Evolutionary conservation across 2,113 vertebrate genomes (phyloP).

Genomic region (Chiloscyllium plagiosum): DNA sequence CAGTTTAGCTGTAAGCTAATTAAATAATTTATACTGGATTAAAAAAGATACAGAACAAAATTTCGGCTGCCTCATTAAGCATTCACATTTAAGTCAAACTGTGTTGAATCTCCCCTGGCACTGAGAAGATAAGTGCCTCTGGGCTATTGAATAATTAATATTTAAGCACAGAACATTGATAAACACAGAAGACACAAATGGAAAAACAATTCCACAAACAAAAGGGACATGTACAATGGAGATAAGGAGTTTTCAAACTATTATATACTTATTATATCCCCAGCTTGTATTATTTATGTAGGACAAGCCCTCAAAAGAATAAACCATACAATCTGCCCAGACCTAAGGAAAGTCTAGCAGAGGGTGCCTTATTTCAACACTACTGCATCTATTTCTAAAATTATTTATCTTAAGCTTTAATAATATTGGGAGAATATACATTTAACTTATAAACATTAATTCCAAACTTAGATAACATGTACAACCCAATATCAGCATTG

Average conservation of each 20-base stretch:
- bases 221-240: neutral
- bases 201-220: neutral
- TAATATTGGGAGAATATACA: neutral
- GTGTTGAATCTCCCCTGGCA: neutral
- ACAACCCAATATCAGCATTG: neutral
- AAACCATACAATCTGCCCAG: neutral
- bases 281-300: neutral
- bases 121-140: neutral
- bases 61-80: neutral
- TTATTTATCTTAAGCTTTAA: neutral
- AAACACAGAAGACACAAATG: neutral
- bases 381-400: neutral
- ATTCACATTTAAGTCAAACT: neutral
- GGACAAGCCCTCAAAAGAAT: neutral
- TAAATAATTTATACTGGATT: slow-evolving; percentile 6
- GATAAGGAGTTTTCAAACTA: neutral
- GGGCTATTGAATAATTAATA: neutral
- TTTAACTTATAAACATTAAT: neutral
- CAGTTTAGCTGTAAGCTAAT: neutral
- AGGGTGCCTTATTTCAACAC: neutral
- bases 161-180: neutral
- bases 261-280: neutral
- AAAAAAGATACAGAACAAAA: neutral
- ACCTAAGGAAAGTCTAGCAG: neutral
- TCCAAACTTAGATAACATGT: neutral